Evolutionary conservation across 2,888 invertebrate genomes (phyloP).

Genomic region (Tetanocera ferruginea): DNA sequence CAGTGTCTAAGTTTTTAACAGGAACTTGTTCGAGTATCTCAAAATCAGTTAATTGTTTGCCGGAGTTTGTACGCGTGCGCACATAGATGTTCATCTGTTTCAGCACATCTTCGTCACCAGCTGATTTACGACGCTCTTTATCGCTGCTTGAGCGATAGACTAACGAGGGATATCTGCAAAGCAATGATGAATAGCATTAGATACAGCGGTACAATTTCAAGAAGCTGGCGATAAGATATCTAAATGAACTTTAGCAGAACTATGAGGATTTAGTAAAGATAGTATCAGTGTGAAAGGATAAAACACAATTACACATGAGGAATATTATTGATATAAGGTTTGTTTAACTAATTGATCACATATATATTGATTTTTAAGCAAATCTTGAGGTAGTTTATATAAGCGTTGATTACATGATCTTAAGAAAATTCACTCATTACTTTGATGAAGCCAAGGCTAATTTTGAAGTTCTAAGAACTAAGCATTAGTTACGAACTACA

Average conservation of each 20-base stretch:
- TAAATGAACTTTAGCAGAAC: conserved; percentile 55
- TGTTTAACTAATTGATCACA: too few species aligned
- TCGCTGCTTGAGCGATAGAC: conserved; percentile 61
- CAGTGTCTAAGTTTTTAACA: conserved; percentile 84
- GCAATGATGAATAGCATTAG: neutral
- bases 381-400: too few species aligned
- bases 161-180: conserved; percentile 64
- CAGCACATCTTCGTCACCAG: conserved; percentile 83
- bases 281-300: neutral
- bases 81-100: conserved; percentile 80
- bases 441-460: too few species aligned
- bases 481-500: too few species aligned
- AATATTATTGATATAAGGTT: too few species aligned
- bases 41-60: conserved; percentile 88
- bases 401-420: too few species aligned
- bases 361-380: too few species aligned
- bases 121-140: conserved; percentile 81
- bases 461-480: too few species aligned
- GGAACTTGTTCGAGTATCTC: conserved; percentile 94
- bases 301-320: neutral
- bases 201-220: neutral
- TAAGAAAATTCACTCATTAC: too few species aligned
- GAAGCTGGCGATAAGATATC: neutral
- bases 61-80: conserved; percentile 87
- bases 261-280: neutral